Percentiles rank a stretch among this genome's conserved stretches.
Conservation (phyloP, 2,888 invertebrate genomes). For the Lathronympha strigana region DNA sequence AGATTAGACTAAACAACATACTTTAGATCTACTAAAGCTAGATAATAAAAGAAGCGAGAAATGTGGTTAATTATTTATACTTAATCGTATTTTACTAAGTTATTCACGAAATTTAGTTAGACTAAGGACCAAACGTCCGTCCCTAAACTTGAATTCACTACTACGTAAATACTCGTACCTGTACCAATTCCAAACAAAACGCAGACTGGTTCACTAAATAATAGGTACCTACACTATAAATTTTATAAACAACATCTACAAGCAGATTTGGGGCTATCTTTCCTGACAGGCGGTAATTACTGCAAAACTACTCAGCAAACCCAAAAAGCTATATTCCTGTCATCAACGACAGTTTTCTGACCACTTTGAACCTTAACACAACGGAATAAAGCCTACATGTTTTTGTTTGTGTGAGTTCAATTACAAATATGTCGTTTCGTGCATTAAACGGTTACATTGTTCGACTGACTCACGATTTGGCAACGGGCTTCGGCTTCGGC, state of each 20-base stretch:
- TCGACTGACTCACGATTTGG: conserved; percentile 47
- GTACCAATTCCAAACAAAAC: no score
- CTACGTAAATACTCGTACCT: no score
- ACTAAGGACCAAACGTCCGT: no score
- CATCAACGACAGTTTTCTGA: background rate
- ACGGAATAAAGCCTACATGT: background rate
- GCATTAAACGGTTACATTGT: conserved; percentile 1
- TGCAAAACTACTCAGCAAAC: background rate
- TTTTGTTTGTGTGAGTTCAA: background rate
- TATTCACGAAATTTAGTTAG: no score
- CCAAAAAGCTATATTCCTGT: background rate
- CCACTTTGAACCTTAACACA: background rate
- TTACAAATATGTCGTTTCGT: background rate
- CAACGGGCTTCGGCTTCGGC: conserved; percentile 40
- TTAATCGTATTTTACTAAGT: no score
- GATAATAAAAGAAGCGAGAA: no score
- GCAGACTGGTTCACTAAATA: background rate
- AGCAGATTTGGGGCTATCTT: conserved; percentile 38
- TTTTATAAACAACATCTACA: conserved; percentile 3
- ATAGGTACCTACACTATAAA: background rate
- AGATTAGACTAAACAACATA: no score
- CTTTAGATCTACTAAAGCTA: no score
- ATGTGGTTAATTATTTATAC: no score
- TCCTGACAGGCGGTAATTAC: conserved; percentile 32
- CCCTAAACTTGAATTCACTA: no score